Evolutionary conservation across 64 coral and sea anemone species (phyloP), one percentile per base, ranked within the genome.

Genomic region (Montipora efflorescens): DNA sequence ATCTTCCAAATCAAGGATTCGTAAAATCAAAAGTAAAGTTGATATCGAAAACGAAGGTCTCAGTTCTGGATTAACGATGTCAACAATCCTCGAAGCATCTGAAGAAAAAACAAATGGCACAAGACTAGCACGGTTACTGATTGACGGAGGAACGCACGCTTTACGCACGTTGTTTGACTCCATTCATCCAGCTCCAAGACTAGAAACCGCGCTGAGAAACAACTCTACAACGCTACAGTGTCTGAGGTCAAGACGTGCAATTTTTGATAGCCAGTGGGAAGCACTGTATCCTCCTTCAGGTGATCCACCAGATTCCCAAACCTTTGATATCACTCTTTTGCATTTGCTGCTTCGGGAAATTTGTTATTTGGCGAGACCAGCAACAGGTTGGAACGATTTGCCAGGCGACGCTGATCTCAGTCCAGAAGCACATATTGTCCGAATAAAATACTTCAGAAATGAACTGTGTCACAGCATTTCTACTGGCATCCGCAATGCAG

Each of bases 121-220:
- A 46, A 79, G 84, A 52, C 15, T 93, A 2, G 59, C 48, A 80
- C 59, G 83, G 11, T 68, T 93, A 25, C 16, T 93, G 67, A 45
- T 62, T 53, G 83, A 53, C 46, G 92, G 78, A 74, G 92, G 84
- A 81, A 81, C 84, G 18, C 47, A 75, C 7, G 84, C 50, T 51
- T 18, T 93, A 19, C 87, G 76, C 75, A 76, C 79, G 16, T 77
- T 72, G 8, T 75, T 93, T 14, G 23, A 80, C 16, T 79, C 22
- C 46, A 47, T 15, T 0, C 51, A 76, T 14, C 76, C 48, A 55
- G 13, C 18, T 4, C 58, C 13, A 8, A 86, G 23, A 4, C 43
- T 88, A 44, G 15, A 48, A 8, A 61, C n/a, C 46, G 75, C 8
- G 57, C 21, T 89, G 3, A 77, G 0, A 0, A 70, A 76, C 23